phyloP scores from a whole-genome alignment of 2,113 vertebrate genomes.

The Seriola rivoliana region DNA sequence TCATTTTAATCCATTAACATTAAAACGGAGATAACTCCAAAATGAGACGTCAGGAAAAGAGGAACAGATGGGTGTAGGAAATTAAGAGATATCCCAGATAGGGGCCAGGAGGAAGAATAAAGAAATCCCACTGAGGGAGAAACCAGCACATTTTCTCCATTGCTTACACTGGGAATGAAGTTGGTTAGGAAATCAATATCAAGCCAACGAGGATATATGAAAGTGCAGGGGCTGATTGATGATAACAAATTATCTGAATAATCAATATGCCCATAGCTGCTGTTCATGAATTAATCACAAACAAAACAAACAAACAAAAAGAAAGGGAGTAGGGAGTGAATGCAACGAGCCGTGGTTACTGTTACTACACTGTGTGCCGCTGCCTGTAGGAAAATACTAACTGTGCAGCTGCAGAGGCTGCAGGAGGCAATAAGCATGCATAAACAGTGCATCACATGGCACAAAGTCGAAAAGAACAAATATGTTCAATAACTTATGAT shows the following conservation, averaged over 20 bases:
- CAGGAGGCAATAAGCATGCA: conserved; percentile 46
- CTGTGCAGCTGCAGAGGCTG: conserved; percentile 23
- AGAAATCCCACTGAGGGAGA: conserved; percentile 47
- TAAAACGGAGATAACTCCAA: conserved; percentile 54
- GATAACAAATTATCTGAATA: conserved; percentile 82
- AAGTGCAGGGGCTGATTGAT: conserved; percentile 80
- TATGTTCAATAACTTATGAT: conserved; percentile 76
- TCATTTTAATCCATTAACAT: conserved; percentile 66
- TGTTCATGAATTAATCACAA: conserved; percentile 81
- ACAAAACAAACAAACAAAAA: conserved; percentile 2
- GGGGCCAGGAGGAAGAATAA: conserved; percentile 45
- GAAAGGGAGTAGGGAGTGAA: conserved; percentile 51
- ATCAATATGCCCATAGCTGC: conserved; percentile 79
- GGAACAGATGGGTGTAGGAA: conserved; percentile 44
- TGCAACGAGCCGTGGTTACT: conserved; percentile 64
- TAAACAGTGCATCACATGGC: conserved; percentile 42
- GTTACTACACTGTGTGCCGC: conserved; percentile 49
- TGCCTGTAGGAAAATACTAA: conserved; percentile 47
- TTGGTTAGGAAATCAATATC: conserved; percentile 76
- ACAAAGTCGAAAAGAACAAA: conserved; percentile 57
- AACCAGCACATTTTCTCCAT: conserved; percentile 44
- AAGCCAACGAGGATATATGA: conserved; percentile 75
- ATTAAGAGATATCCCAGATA: conserved; percentile 47
- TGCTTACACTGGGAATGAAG: conserved; percentile 71
- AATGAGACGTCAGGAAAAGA: conserved; percentile 47